Evolutionary conservation across 1,140 invertebrate genomes (phyloP), one percentile per base, ranked within the genome.

Genomic region (Tetramorium alpestre): DNA sequence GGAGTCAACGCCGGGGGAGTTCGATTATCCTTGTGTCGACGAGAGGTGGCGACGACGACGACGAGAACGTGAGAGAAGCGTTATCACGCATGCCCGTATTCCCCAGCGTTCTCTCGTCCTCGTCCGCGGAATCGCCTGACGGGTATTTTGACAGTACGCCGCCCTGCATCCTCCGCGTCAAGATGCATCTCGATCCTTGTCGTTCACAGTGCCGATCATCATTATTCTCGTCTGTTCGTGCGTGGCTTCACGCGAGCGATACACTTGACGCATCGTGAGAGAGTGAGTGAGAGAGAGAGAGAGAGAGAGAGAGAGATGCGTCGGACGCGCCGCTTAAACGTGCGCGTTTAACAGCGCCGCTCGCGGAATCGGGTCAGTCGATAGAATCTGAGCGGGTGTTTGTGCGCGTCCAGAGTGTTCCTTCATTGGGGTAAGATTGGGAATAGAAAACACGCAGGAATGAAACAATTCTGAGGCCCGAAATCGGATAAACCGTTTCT

Each of bases 61-160:
- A 78, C 16, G 44, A 22, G n/a, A 33, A 58, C 62, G 78, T 75
- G 41, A 70, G 44, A n/a, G 58, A 47, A 54, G 16, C 76, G 64
- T 89, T 62, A 93, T 90, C 90, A 93, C 93, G 93, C 93, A 94
- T 94, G 93, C 91, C 72, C 93, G 91, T 87, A 49, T 80, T 33
- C 38, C 73, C 56, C 76, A 76, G 56, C 70, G 44, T 41, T 51
- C 62, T 56, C 60, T 51, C 77, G 62, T 84, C 22, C 25, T 58
- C 76, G 65, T 58, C 49, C 41, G 78, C 67, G 54, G 78, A 90
- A 77, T 80, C 69, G 76, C 41, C 69, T 73, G 69, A 73, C 84
- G 65, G 85, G 87, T 93, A 93, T 92, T 93, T 93, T 93, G 93
- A 93, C 93, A 93, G 92, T 93, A 90, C 92, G 91, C 91, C 93